Evolutionary conservation across 2,888 invertebrate species (phyloP), one percentile per base, ranked within the genome.

Genomic region (Sabatieria punctata): DNA sequence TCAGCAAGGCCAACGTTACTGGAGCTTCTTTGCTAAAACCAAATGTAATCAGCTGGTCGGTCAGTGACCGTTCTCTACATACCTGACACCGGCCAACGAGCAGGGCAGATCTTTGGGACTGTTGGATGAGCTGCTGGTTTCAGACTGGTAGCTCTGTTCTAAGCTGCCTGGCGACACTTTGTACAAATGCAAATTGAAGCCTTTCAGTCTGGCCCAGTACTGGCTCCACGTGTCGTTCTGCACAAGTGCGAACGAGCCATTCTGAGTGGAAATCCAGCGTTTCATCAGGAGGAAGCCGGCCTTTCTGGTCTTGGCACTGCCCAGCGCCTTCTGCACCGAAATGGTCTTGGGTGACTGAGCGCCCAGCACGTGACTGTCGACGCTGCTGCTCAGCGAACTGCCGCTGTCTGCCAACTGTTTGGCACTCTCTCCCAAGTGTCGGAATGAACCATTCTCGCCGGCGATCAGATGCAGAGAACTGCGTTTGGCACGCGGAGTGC

Each of bases 171-270:
- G n/a, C n/a, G n/a, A n/a, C n/a, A n/a, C n/a, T n/a, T n/a, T n/a
- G 77, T 49, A 93, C 8, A 30, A 30, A 15, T 30, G 30, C 8
- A 30, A 11, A 15, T 30, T 8, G 50, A 89, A 91, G 57, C 93
- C 93, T 70, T 91, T 93, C 59, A 95, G 74, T 69, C 89, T 91
- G 46, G 93, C 91, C 91, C 91, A 93, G 70, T 93, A 93, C 54
- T 88, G 88, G 71, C 91, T 91, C 93, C 93, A 95, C 55, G 86
- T 89, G 39, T 91, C 78, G 68, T 89, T 86, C 49, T 88, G 78
- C 40, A 91, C 91, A 68, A 93, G 72, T 71, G 91, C 91, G 66
- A 91, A 84, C 73, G 88, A 88, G 51, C 64, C 60, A 73, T 88
- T 85, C 69, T 89, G 89, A 60, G 91, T 80, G 56, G 91, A 74